Evolutionary conservation across 2,888 invertebrate species (phyloP), one percentile per base, ranked within the genome.

Genomic region (Lycaena phlaeas): DNA sequence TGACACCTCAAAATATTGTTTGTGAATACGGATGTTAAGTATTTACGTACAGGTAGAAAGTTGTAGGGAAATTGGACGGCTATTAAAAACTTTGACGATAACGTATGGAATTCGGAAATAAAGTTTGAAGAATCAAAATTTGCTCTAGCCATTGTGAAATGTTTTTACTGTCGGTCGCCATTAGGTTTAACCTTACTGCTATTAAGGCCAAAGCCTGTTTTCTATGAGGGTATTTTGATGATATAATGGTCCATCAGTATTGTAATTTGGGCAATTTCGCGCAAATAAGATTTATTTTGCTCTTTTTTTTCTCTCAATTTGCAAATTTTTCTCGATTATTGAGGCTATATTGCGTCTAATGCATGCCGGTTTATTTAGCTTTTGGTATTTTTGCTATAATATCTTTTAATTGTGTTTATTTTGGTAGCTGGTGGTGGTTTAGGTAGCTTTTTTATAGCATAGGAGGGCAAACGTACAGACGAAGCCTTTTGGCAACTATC

Each of bases 21-120:
- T n/a, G n/a, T n/a, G 2, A 27, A 27, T 27, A 9, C 3, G 12
- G 14, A 29, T 29, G 7, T 29, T 14, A 9, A 29, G 14, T 29
- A 14, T 3, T 14, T 27, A 2, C 12, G 28, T 14, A 14, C 28
- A 29, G 28, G 14, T 29, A 14, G 9, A 29, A 29, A 29, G 28
- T 29, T 29, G 28, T 42, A 44, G 36, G 36, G 37, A 34, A 42
- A 29, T 43, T 43, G 29, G 36, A 41, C 15, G 36, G 26, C 39
- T 43, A 44, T 47, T 37, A 28, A 41, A 39, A 46, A 44, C 39
- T 44, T 45, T 44, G 29, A 52, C 52, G 52, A 52, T 53, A 44
- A 52, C 14, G 36, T 47, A 41, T 40, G 44, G 45, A 49, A 46
- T 50, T 48, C 42, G 41, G 40, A 42, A 43, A 41, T 46, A 45